phyloP scores from a whole-genome alignment of 2,113 vertebrate genomes.

The Oophaga pumilio region DNA sequence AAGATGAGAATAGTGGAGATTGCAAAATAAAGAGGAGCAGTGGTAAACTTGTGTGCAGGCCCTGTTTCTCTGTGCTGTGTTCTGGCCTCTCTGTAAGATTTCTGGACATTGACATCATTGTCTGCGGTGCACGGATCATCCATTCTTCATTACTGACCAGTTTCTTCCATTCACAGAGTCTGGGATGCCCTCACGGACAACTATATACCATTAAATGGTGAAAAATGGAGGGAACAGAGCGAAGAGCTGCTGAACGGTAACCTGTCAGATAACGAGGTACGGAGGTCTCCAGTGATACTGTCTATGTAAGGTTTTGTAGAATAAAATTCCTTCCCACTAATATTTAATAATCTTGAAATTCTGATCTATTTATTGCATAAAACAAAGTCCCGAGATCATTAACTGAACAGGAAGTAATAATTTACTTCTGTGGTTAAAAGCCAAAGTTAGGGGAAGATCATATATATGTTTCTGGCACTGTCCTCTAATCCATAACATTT shows the following conservation, averaged over 20 bases:
- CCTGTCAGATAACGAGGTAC: constrained; percentile 84
- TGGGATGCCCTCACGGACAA: constrained; percentile 95
- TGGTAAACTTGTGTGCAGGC: background rate
- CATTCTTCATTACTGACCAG: constrained; percentile 60
- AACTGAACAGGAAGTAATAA: background rate
- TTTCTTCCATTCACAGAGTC: constrained; percentile 77
- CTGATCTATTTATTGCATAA: background rate
- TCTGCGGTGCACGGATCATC: constrained; percentile 54
- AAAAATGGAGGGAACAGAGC: constrained; percentile 82
- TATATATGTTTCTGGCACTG: too few relatives aligned
- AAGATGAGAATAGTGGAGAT: too few relatives aligned
- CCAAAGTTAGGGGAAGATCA: too few relatives aligned
- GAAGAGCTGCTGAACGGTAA: constrained; percentile 86
- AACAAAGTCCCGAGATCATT: background rate
- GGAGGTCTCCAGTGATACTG: background rate
- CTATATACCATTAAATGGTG: constrained; percentile 79
- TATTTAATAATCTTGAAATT: background rate
- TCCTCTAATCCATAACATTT: too few relatives aligned
- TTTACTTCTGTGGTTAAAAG: background rate
- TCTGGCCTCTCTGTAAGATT: constrained; percentile 45
- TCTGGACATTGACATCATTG: constrained; percentile 60
- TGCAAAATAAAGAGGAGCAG: too few relatives aligned
- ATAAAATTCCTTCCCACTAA: background rate
- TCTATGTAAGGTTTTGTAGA: background rate
- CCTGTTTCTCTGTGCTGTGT: background rate